A percentile compares a stretch with the other conserved stretches of the same genome.
These are phyloP conservation scores for Pomatostomus ruficeps DNA, from an alignment of 2,113 vertebrate species.

Conservation along the genomic window DNA sequence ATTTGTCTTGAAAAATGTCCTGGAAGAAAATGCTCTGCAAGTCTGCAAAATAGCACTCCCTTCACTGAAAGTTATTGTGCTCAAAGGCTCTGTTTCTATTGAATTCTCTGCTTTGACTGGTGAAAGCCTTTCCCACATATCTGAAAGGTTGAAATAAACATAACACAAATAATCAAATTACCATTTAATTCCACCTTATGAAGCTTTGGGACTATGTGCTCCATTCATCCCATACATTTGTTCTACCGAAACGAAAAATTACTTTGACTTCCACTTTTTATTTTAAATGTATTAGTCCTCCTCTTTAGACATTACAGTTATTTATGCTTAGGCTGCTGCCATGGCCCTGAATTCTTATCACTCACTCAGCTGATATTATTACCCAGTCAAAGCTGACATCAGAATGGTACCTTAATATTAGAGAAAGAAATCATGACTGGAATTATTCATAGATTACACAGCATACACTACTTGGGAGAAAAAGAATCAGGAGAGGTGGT, in stretches of 20 bases:
- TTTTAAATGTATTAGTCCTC: conserved; percentile 21
- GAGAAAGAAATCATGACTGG: conserved; percentile 11
- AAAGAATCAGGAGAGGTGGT: not conserved
- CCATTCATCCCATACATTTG: not conserved
- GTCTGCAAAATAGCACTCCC: not conserved
- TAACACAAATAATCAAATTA: not conserved
- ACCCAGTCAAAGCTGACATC: conserved; percentile 34
- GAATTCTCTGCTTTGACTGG: not conserved
- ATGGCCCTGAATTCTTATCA: conserved; percentile 47
- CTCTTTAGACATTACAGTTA: conserved; percentile 34
- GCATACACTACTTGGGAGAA: not conserved
- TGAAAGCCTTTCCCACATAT: not conserved
- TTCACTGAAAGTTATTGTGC: not conserved
- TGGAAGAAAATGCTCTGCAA: not conserved
- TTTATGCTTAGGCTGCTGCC: conserved; percentile 12
- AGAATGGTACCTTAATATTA: conserved; percentile 23
- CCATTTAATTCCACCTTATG: not conserved
- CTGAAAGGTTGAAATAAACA: conserved; percentile 22
- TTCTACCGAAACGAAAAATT: conserved; percentile 33
- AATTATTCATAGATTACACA: conserved; percentile 39
- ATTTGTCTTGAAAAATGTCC: not conserved
- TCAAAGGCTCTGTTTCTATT: not conserved
- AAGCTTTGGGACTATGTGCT: not conserved
- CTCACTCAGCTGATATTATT: conserved; percentile 29
- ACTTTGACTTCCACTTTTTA: conserved; percentile 19